A percentile compares a stretch with the other conserved stretches of the same genome.
Evolutionary conservation across 2,113 vertebrate genomes (phyloP).

Genomic region (human (Homo sapiens)): GRCh38 chr5:74897001-74897500

Average conservation of each 20-base stretch:
- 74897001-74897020: background rate
- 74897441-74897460: background rate
- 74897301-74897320: background rate
- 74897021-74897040: slow-evolving; percentile 25
- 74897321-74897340: background rate
- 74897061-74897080: background rate
- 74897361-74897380: background rate
- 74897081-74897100: background rate
- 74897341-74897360: background rate
- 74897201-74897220: background rate
- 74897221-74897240: fast-evolving
- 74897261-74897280: background rate
- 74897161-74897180: background rate
- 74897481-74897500: background rate
- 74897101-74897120: background rate
- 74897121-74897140: background rate
- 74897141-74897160: background rate
- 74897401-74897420: background rate
- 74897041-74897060: background rate
- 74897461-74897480: background rate
- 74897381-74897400: background rate
- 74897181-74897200: fast-evolving
- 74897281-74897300: background rate
- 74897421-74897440: background rate
- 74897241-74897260: background rate